phyloP scores from a whole-genome alignment of 2,113 vertebrate species.

The Pedetes capensis region DNA sequence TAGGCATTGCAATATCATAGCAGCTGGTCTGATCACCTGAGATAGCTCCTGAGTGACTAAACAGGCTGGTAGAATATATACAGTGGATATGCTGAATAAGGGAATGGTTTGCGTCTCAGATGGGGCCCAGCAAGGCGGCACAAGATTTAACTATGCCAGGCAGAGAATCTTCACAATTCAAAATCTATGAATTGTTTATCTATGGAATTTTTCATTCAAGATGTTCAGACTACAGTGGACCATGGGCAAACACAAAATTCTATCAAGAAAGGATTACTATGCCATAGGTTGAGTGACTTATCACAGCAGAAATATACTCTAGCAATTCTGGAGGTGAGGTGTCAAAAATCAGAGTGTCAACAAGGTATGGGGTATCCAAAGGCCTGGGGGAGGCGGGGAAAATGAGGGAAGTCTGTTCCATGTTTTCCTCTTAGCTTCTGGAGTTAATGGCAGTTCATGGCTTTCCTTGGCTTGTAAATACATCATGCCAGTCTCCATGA shows the following conservation, averaged over 20 bases:
- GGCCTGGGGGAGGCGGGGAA: too few species aligned
- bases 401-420: rapidly evolving
- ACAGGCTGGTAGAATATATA: background rate
- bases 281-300: background rate
- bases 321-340: background rate
- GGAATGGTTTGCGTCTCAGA: background rate
- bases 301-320: background rate
- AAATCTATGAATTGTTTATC: background rate
- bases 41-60: too few species aligned
- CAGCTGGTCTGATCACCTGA: background rate
- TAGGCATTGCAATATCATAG: background rate
- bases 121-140: background rate
- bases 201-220: background rate
- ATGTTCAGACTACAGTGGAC: background rate
- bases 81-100: too few species aligned
- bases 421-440: background rate
- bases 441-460: background rate
- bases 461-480: background rate
- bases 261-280: too few species aligned
- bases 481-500: rapidly evolving
- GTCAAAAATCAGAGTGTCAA: background rate
- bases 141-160: background rate
- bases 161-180: background rate
- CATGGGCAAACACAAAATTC: too few species aligned
- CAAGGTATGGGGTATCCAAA: rapidly evolving